Percentiles rank a stretch among this genome's conserved stretches.
These are phyloP conservation scores for Sympetrum striolatum DNA, from an alignment of 2,888 invertebrate genomes.

Conservation along the genomic window DNA sequence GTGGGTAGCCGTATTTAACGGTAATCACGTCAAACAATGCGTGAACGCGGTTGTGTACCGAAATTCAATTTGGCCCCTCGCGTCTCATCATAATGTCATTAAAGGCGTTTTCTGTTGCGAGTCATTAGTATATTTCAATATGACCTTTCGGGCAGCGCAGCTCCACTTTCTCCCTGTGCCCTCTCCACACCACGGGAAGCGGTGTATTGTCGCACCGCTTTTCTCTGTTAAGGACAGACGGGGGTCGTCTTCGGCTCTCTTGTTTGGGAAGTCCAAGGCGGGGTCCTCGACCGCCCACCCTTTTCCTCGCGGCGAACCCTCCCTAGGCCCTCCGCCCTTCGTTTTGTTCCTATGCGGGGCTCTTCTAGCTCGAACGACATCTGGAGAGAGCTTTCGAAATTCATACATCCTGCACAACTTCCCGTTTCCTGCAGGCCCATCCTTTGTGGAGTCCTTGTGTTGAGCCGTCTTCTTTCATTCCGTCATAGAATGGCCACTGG, in stretches of 20 bases:
- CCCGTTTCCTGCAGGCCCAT: not conserved
- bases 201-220: not conserved
- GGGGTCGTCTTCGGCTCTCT: not conserved
- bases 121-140: no score
- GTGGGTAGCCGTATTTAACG: no score
- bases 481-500: no score
- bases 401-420: not conserved
- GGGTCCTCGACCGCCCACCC: not conserved
- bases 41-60: no score
- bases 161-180: not conserved
- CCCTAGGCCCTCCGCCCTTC: no score
- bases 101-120: no score
- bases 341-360: not conserved
- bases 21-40: no score
- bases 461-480: not conserved
- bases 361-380: not conserved
- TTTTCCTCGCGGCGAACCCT: no score
- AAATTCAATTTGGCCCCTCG: no score
- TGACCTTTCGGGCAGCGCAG: not conserved
- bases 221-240: not conserved
- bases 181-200: not conserved
- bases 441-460: not conserved
- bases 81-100: no score
- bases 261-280: not conserved
- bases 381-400: not conserved